phyloP scores from a whole-genome alignment of 2,888 invertebrate species.

The Leptopilina myrica region DNA sequence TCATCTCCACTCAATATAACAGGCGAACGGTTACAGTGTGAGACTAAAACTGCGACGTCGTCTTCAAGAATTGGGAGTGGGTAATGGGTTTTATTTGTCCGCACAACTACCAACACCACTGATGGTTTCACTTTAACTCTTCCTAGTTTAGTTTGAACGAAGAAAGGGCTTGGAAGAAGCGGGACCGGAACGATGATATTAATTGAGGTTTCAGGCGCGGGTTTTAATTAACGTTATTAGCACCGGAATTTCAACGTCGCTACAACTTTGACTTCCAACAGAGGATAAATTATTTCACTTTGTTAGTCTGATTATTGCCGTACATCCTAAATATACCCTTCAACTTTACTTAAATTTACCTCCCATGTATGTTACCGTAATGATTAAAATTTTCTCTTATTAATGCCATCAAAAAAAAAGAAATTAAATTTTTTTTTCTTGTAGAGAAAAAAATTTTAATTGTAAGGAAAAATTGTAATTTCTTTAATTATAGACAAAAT shows the following conservation, averaged over 20 bases:
- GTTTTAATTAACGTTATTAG: slow-evolving; percentile 75
- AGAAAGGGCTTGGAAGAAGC: slow-evolving; percentile 51
- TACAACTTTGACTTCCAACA: slow-evolving; percentile 24
- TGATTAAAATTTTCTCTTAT: no score
- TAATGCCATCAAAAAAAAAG: no score
- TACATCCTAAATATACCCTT: slow-evolving; percentile 25
- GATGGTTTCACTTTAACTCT: slow-evolving; percentile 51
- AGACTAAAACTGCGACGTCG: slow-evolving; percentile 55
- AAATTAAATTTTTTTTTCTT: no score
- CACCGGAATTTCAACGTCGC: slow-evolving; percentile 57
- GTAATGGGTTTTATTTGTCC: slow-evolving; percentile 76
- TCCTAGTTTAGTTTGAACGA: slow-evolving; percentile 43
- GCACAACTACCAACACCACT: slow-evolving; percentile 59
- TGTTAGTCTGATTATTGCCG: slow-evolving; percentile 28
- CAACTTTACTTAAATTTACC: slow-evolving; percentile 6
- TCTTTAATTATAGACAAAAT: no score
- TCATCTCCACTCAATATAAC: slow-evolving; percentile 24
- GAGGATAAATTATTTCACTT: slow-evolving; percentile 37
- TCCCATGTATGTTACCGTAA: no score
- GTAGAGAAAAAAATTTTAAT: no score
- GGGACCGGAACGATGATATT: slow-evolving; percentile 66
- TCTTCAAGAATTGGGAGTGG: slow-evolving; percentile 65
- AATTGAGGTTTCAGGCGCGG: slow-evolving; percentile 71
- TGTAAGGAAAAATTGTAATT: no score
- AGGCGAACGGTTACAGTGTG: slow-evolving; percentile 43